These are phyloP conservation scores for Trachelipus rathkii DNA, from an alignment of 1,140 invertebrate species.

Conservation along the genomic window DNA sequence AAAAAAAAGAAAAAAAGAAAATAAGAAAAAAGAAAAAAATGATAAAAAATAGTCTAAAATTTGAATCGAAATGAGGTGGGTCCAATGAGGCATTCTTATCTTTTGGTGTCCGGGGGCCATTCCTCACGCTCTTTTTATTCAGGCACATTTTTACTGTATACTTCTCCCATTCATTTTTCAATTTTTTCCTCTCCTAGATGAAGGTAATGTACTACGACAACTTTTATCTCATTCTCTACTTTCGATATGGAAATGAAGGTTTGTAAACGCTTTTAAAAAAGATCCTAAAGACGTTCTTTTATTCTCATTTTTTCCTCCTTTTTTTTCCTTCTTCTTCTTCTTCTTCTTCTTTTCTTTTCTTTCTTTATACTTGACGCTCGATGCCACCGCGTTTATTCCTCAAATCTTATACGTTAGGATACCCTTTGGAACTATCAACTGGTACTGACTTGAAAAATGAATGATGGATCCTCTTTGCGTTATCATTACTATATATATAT, in stretches of 20 bases:
- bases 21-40: neutral
- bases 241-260: neutral
- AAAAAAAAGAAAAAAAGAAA: neutral
- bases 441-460: too few relatives aligned
- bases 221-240: neutral
- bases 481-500: too few relatives aligned
- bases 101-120: conserved; percentile 3
- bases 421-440: too few relatives aligned
- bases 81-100: conserved; percentile 7
- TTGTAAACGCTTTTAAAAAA: neutral
- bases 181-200: neutral
- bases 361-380: neutral
- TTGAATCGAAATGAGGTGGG: conserved; percentile 11
- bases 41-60: neutral
- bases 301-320: neutral
- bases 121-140: neutral
- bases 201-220: neutral
- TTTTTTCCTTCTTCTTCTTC: neutral
- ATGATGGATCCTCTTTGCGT: too few relatives aligned
- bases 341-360: neutral
- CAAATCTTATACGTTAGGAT: neutral
- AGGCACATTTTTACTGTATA: neutral
- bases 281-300: neutral
- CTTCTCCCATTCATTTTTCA: conserved; percentile 3
- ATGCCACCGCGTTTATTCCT: neutral